Percentiles rank a stretch among this genome's conserved stretches.
These are phyloP conservation scores for Leptinotarsa rubiginosa DNA, from an alignment of 2,888 invertebrate species.

Conservation along the genomic window DNA sequence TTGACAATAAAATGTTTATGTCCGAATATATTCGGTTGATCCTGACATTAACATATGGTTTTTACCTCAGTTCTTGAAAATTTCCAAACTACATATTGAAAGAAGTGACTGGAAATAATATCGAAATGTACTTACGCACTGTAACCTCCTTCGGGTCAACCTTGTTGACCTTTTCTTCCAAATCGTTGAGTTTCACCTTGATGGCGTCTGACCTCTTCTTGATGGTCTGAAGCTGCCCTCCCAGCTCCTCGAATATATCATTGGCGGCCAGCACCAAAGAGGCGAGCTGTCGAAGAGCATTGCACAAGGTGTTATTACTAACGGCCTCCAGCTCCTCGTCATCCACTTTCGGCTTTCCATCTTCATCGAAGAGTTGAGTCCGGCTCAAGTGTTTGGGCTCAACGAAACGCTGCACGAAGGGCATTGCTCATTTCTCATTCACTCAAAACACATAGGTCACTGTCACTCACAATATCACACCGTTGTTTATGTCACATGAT, in stretches of 20 bases:
- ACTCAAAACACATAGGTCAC: slow-evolving; percentile 32
- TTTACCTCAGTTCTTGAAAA: no score
- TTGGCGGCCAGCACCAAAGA: slow-evolving; percentile 85
- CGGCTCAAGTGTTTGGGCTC: slow-evolving; percentile 85
- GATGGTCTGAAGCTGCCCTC: slow-evolving; percentile 79
- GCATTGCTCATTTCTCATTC: slow-evolving; percentile 70
- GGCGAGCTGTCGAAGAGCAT: slow-evolving; percentile 86
- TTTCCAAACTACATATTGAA: no score
- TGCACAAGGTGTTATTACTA: slow-evolving; percentile 87
- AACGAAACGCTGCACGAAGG: slow-evolving; percentile 87
- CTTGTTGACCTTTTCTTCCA: slow-evolving; percentile 78
- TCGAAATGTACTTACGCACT: slow-evolving; percentile 85
- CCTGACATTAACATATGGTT: no score
- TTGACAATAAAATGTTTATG: no score
- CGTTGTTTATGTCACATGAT: slow-evolving; percentile 38
- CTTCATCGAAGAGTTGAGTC: slow-evolving; percentile 72
- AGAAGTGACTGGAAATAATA: no score
- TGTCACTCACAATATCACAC: slow-evolving; percentile 38
- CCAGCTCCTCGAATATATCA: slow-evolving; percentile 87
- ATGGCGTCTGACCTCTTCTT: slow-evolving; percentile 79
- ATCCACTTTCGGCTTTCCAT: slow-evolving; percentile 71
- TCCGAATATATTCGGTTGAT: no score
- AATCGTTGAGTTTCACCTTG: slow-evolving; percentile 75
- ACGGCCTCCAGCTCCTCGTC: slow-evolving; percentile 88
- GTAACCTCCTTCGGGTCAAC: slow-evolving; percentile 91